Evolutionary conservation across 1,140 invertebrate genomes (phyloP).

Genomic region (Zaprionus davidi): DNA sequence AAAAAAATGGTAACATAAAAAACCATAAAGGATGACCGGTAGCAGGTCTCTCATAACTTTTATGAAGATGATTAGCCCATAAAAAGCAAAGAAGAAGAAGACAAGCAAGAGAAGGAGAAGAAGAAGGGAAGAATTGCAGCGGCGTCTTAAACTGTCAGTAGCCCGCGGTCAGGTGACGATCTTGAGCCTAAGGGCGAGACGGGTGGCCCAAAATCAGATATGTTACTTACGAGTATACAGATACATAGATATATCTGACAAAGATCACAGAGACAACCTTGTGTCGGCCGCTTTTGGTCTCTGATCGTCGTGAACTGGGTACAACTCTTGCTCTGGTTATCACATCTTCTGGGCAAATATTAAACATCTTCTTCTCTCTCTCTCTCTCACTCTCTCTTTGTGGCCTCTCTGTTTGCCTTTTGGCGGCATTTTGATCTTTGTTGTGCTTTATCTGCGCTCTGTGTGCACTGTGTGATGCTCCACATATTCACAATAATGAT

Average conservation of each 20-base stretch:
- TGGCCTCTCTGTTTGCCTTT: slow-evolving; percentile 51
- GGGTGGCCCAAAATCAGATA: slow-evolving; percentile 45
- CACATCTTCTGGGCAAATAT: slow-evolving; percentile 71
- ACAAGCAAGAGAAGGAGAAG: neutral
- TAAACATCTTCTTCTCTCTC: slow-evolving; percentile 53
- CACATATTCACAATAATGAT: slow-evolving; percentile 45
- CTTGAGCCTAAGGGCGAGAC: slow-evolving; percentile 8
- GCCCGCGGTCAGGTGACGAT: slow-evolving; percentile 4
- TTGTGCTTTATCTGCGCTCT: slow-evolving; percentile 48
- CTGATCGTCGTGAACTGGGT: neutral
- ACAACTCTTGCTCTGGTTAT: slow-evolving; percentile 53
- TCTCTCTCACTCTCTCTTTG: slow-evolving; percentile 4
- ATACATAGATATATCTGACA: slow-evolving; percentile 14
- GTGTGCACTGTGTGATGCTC: slow-evolving; percentile 56
- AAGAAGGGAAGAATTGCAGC: slow-evolving; percentile 9
- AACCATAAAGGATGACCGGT: slow-evolving; percentile 22
- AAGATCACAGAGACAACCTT: slow-evolving; percentile 17
- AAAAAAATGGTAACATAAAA: slow-evolving; percentile 28
- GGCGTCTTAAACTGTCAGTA: slow-evolving; percentile 26
- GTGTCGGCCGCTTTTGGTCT: slow-evolving; percentile 27
- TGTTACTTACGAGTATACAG: slow-evolving; percentile 1
- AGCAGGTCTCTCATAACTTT: slow-evolving; percentile 54
- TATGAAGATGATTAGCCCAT: slow-evolving; percentile 59
- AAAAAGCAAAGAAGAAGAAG: slow-evolving; percentile 27
- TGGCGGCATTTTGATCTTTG: slow-evolving; percentile 73